Percentiles rank a stretch among this genome's conserved stretches.
These are phyloP conservation scores for Callopanchax toddi DNA, from an alignment of 2,113 vertebrate genomes.

Conservation along the genomic window DNA sequence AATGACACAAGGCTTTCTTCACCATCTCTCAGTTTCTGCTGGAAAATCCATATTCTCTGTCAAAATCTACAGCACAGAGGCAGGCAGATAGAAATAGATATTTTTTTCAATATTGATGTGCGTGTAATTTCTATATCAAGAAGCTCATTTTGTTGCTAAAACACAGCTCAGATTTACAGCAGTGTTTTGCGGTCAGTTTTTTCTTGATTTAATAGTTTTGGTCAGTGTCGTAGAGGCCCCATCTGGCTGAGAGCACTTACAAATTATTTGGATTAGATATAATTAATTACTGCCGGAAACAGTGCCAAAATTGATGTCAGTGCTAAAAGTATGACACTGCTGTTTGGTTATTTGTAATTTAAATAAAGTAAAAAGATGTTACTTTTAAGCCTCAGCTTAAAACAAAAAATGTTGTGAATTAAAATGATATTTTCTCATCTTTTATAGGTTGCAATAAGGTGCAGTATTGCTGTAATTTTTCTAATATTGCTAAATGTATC, in stretches of 20 bases:
- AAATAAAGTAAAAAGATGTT: neutral
- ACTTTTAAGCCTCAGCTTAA: neutral
- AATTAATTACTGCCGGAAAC: neutral
- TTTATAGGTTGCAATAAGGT: no score
- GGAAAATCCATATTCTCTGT: neutral
- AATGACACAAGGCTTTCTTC: constrained; percentile 10
- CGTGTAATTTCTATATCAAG: no score
- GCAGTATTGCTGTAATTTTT: neutral
- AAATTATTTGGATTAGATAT: neutral
- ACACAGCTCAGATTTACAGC: neutral
- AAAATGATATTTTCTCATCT: no score
- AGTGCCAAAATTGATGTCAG: neutral
- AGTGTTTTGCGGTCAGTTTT: neutral
- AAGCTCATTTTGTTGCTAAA: neutral
- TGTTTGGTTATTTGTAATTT: neutral
- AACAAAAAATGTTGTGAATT: no score
- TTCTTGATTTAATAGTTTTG: constrained; percentile 3
- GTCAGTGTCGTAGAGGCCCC: neutral
- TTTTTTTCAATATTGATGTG: no score
- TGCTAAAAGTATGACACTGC: neutral
- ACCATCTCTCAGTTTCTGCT: neutral
- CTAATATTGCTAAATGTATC: neutral
- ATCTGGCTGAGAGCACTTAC: neutral
- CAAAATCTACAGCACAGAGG: neutral
- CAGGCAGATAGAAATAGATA: neutral